phyloP scores from a whole-genome alignment of 2,797 vertebrate species.

The Eulemur coronatus region DNA sequence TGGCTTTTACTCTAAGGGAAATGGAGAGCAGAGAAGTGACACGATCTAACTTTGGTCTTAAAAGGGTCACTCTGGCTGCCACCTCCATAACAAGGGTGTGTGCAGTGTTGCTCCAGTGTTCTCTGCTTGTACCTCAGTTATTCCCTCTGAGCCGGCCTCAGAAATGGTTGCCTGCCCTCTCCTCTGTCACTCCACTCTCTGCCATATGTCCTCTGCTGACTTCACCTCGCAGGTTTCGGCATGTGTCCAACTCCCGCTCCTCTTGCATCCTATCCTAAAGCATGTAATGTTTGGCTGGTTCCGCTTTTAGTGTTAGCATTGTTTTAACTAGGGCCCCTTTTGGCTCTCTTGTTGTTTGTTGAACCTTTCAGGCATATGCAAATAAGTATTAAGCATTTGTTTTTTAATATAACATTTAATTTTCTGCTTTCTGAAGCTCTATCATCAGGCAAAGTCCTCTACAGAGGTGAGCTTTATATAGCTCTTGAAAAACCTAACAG shows the following conservation, averaged over 20 bases:
- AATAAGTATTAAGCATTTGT: constrained; percentile 22
- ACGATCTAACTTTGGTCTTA: background rate
- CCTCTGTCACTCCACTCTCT: background rate
- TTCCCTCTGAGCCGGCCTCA: background rate
- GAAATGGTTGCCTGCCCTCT: background rate
- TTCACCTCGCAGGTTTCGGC: background rate
- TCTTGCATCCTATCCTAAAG: background rate
- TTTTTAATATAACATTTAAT: constrained; percentile 29
- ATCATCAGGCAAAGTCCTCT: constrained; percentile 1
- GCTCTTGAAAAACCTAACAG: background rate
- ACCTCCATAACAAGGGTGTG: background rate
- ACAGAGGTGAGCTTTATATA: background rate
- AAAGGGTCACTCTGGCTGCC: background rate
- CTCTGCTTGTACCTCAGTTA: background rate
- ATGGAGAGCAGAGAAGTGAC: background rate
- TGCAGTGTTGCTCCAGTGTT: too few relatives aligned
- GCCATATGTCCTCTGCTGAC: background rate
- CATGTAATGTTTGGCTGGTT: background rate
- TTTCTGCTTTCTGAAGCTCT: constrained; percentile 8
- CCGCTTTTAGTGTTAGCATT: background rate
- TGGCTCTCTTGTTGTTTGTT: background rate
- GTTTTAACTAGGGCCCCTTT: background rate
- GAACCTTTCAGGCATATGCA: background rate
- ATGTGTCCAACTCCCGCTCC: background rate
- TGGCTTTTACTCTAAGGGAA: background rate